Base-by-base conservation (phyloP, 2,888 invertebrate genomes). In the Nudaria mundana region DNA sequence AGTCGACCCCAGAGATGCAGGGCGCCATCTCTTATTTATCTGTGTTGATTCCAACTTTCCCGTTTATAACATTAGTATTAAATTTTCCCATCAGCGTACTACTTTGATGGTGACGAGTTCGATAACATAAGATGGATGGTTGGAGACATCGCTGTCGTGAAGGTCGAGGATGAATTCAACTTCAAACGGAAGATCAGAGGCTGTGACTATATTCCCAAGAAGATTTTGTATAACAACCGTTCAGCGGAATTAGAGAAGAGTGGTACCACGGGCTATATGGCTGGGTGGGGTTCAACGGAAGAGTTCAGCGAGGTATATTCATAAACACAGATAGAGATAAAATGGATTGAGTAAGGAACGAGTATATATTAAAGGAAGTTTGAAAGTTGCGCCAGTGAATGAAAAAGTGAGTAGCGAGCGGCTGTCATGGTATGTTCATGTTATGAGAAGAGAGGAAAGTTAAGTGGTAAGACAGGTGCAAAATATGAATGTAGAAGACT, bases 51-150 rank as follows among this genome's bases (percentile, higher is more conserved):
- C n/a, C n/a, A n/a, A n/a, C n/a, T n/a, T n/a, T n/a, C n/a, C n/a
- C n/a, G n/a, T n/a, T n/a, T n/a, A n/a, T n/a, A n/a, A n/a, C n/a
- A n/a, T n/a, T n/a, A n/a, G n/a, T n/a, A n/a, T n/a, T n/a, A n/a
- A n/a, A n/a, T 1, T 18, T 12, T 35, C 23, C 6, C 1, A 15
- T 5, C 10, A 85, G 85, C 63, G 13, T 85, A 85, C 41, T 67
- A 61, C 8, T 87, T 54, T 48, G 86, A 87, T 4, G 87, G 84
- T 0, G 34, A 64, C 1, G 71, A 78, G 0, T 79, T 78, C 28
- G 74, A 86, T 31, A 87, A 87, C 44, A 80, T 87, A 3, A 68
- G 74, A 1, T 87, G 87, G 87, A 84, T 87, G 83, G 51, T 69
- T 0, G 71, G 76, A 15, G 87, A 87, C 44, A 76, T 87, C 32